Conservation (phyloP, 1,140 invertebrate genomes). For the Nasonia giraulti region DNA sequence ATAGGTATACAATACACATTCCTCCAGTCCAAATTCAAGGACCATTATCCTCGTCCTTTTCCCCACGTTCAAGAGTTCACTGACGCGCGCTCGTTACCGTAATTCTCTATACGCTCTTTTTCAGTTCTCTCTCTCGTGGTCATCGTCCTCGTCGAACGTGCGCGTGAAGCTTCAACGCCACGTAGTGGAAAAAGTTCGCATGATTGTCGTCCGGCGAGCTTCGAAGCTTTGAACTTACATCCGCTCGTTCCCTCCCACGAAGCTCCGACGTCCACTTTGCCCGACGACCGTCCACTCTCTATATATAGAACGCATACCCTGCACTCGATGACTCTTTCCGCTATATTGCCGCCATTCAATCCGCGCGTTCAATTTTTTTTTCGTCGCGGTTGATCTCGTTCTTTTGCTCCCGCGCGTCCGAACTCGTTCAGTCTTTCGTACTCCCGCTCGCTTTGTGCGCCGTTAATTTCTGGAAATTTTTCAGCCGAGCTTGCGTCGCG, state of each 20-base stretch:
- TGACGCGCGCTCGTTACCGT: background rate
- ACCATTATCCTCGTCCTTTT: background rate
- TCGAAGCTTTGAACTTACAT: conserved; percentile 1
- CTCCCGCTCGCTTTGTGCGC: background rate
- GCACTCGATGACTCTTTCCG: background rate
- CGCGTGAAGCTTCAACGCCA: background rate
- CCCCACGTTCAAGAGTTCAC: background rate
- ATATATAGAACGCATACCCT: background rate
- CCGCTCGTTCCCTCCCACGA: background rate
- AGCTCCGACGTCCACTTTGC: background rate
- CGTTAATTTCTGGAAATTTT: conserved; percentile 12
- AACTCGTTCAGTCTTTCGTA: background rate
- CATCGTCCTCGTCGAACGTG: background rate
- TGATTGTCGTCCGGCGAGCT: background rate
- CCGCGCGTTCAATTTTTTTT: background rate
- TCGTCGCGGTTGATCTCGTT: too few species aligned
- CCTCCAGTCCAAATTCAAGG: background rate
- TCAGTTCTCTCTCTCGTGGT: background rate
- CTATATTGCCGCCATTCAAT: background rate
- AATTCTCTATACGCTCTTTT: background rate
- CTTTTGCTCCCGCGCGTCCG: background rate
- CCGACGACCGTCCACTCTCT: background rate
- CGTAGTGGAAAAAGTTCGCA: background rate
- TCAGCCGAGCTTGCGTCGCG: background rate
- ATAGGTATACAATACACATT: too few species aligned